Evolutionary conservation across 1,140 invertebrate species (phyloP).

Genomic region (Drosophila leontia): DNA sequence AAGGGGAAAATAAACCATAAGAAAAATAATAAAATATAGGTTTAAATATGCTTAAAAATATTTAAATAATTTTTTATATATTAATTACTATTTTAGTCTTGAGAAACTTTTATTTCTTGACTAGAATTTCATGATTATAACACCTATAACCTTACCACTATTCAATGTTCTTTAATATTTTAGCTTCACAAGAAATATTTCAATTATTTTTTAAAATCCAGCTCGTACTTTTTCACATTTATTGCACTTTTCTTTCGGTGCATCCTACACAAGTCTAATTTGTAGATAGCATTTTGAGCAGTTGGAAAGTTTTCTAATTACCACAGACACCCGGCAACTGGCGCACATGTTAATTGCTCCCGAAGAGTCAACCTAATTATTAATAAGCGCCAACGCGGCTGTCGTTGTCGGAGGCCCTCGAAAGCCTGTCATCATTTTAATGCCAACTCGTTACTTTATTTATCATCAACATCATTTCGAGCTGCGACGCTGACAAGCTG

Average conservation of each 20-base stretch:
- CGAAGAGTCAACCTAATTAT: conserved; percentile 74
- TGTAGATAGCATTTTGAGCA: conserved; percentile 31
- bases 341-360: conserved; percentile 40
- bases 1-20: not conserved
- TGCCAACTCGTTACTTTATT: conserved; percentile 82
- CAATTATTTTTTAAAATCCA: not conserved
- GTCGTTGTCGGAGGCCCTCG: conserved; percentile 65
- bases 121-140: too few species aligned
- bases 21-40: not conserved
- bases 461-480: conserved; percentile 79
- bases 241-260: not conserved
- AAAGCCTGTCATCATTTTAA: conserved; percentile 78
- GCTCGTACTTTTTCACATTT: not conserved
- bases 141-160: too few species aligned
- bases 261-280: conserved; percentile 25
- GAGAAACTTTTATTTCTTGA: not conserved
- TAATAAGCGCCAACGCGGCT: conserved; percentile 77
- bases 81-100: not conserved
- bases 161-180: too few species aligned
- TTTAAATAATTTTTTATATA: not conserved
- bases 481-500: conserved; percentile 72
- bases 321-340: conserved; percentile 22
- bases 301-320: conserved; percentile 74
- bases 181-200: not conserved
- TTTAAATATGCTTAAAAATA: not conserved